phyloP scores from a whole-genome alignment of 1,140 invertebrate species.

The Teleogryllus occipitalis region DNA sequence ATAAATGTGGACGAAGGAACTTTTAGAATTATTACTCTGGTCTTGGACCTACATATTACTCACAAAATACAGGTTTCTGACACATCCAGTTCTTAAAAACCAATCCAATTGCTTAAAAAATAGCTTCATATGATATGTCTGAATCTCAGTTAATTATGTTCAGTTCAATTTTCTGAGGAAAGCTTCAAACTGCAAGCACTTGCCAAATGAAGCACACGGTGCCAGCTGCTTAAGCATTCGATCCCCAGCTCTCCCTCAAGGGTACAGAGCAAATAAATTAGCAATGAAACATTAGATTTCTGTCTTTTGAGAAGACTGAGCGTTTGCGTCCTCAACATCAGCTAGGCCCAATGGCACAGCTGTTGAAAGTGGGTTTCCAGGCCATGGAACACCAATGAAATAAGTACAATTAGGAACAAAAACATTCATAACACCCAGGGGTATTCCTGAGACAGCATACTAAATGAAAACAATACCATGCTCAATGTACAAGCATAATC shows the following conservation, averaged over 20 bases:
- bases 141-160: slow-evolving; percentile 2
- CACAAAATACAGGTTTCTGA: not conserved
- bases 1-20: slow-evolving; percentile 11
- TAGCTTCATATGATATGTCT: not conserved
- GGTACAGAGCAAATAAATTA: too few relatives aligned
- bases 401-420: not conserved
- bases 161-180: not conserved
- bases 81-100: not conserved
- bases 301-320: too few relatives aligned
- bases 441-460: too few relatives aligned
- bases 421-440: too few relatives aligned
- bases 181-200: not conserved
- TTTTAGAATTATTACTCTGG: slow-evolving; percentile 13
- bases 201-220: not conserved
- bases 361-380: not conserved
- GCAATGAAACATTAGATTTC: too few relatives aligned
- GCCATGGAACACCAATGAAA: not conserved
- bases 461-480: not conserved
- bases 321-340: too few relatives aligned
- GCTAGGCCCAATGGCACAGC: too few relatives aligned
- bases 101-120: not conserved
- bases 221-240: not conserved
- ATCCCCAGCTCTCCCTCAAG: too few relatives aligned
- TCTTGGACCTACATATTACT: not conserved
- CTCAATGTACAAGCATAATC: not conserved